phyloP scores from a whole-genome alignment of 2,888 invertebrate species.

The Melinaea menophilus region DNA sequence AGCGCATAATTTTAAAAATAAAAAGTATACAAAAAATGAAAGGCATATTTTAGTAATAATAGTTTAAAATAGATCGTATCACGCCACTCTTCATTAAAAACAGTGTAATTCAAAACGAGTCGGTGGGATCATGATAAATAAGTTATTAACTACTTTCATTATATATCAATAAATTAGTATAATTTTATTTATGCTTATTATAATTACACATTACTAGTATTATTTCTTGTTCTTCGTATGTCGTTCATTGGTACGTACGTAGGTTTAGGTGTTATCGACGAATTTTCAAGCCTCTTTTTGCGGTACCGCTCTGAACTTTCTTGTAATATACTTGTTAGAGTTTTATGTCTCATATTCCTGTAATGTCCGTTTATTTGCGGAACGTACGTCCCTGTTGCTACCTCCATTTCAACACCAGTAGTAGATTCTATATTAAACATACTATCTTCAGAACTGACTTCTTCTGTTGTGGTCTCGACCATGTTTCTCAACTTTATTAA shows the following conservation, averaged over 20 bases:
- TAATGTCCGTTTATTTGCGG: conserved; percentile 70
- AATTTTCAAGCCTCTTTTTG: conserved; percentile 54
- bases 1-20: no score
- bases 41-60: no score
- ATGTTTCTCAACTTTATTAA: conserved; percentile 52
- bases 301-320: conserved; percentile 50
- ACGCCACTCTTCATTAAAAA: no score
- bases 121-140: no score
- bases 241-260: conserved; percentile 60
- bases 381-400: conserved; percentile 49
- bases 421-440: conserved; percentile 3
- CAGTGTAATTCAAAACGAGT: no score
- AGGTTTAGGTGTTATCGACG: conserved; percentile 46
- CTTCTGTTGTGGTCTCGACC: conserved; percentile 37
- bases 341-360: conserved; percentile 53
- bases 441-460: conserved; percentile 24
- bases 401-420: conserved; percentile 18
- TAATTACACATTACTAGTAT: conserved; percentile 16
- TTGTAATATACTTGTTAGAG: conserved; percentile 43
- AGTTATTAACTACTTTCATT: no score
- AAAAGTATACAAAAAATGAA: no score
- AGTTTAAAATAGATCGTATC: no score
- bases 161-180: background rate
- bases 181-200: conserved; percentile 3
- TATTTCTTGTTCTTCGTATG: conserved; percentile 57